These are phyloP conservation scores for Butorides virescens DNA, from an alignment of 2,113 vertebrate species.

Conservation along the genomic window DNA sequence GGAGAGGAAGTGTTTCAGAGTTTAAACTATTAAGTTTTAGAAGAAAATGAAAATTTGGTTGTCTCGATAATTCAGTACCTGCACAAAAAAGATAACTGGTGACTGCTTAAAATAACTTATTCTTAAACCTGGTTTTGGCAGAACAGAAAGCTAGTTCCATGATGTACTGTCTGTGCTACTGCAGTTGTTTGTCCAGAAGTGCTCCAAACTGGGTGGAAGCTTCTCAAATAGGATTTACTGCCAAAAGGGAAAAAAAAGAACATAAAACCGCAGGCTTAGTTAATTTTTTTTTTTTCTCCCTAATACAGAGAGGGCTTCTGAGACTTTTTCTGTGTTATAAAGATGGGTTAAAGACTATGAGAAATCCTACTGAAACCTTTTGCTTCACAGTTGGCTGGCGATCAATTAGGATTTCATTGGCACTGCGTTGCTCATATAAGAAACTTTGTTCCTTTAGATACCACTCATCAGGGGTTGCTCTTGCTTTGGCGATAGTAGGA, in stretches of 20 bases:
- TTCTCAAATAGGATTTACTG: background rate
- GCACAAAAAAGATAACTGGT: background rate
- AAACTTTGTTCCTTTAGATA: background rate
- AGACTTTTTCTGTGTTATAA: background rate
- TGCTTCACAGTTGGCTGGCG: background rate
- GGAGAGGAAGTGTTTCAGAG: background rate
- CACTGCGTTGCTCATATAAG: background rate
- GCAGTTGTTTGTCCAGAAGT: background rate
- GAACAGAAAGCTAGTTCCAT: background rate
- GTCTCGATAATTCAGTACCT: background rate
- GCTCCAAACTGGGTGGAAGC: background rate
- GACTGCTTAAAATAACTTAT: background rate
- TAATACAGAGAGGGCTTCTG: background rate
- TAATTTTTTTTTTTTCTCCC: background rate
- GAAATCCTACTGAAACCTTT: background rate
- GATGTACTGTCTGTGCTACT: background rate
- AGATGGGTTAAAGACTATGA: background rate
- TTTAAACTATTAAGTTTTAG: background rate
- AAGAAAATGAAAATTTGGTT: background rate
- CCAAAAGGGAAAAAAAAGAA: background rate
- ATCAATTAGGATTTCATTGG: background rate
- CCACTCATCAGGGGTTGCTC: background rate
- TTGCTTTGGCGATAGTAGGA: background rate
- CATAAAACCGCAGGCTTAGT: background rate
- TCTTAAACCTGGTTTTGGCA: background rate